A percentile compares a stretch with the other conserved stretches of the same genome.
Conservation (phyloP, 1,140 invertebrate species). For the Lasaia peninsularis region DNA sequence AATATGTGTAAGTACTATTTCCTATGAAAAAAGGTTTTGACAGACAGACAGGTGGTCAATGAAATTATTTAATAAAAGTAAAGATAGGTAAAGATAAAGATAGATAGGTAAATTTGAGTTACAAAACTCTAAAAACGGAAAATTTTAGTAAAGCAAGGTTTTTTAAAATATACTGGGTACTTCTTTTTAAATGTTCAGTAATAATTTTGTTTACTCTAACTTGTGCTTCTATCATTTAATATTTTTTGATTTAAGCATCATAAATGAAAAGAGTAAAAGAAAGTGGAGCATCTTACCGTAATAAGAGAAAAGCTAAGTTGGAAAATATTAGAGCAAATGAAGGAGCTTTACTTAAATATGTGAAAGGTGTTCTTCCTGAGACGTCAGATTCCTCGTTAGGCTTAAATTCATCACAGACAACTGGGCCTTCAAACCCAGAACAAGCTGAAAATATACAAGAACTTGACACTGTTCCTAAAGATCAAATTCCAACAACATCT, state of each 20-base stretch:
- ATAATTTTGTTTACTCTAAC: neutral
- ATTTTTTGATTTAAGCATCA: constrained; percentile 1
- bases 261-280: neutral
- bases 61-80: neutral
- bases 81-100: neutral
- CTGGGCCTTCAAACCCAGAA: constrained; percentile 17
- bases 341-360: neutral
- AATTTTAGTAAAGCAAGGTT: neutral
- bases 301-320: constrained; percentile 1
- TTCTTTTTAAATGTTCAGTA: neutral
- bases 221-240: neutral
- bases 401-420: constrained; percentile 10
- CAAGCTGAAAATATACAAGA: constrained; percentile 16
- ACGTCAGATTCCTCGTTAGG: neutral
- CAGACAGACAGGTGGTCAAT: neutral
- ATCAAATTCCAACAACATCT: constrained; percentile 15
- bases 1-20: neutral
- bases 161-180: neutral
- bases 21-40: neutral
- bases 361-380: neutral
- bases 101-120: neutral
- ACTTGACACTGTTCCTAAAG: constrained; percentile 17
- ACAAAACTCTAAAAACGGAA: neutral
- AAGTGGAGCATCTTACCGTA: neutral
- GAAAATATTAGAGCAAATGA: neutral